Conservation (phyloP, 2,888 invertebrate genomes). For the Thecophora atra region DNA sequence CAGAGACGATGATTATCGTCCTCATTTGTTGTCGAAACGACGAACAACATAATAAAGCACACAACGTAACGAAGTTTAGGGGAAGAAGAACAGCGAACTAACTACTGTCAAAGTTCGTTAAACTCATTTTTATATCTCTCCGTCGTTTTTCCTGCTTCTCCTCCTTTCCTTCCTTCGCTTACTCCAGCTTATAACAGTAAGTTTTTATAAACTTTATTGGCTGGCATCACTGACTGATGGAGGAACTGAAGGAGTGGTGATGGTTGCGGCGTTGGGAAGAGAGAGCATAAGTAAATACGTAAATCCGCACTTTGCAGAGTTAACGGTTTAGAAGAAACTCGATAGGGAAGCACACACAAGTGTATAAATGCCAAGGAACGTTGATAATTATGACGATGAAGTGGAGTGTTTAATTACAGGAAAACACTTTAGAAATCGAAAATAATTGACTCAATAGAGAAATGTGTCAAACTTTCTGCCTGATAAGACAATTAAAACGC, state of each 20-base stretch:
- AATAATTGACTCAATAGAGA: slow-evolving; percentile 8
- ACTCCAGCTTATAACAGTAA: slow-evolving; percentile 2
- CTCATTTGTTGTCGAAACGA: slow-evolving; percentile 19
- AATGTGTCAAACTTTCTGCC: slow-evolving; percentile 23
- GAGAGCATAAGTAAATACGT: background rate
- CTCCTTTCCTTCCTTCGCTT: background rate
- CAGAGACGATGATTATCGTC: background rate
- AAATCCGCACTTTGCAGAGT: slow-evolving; percentile 13
- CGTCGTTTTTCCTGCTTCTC: background rate
- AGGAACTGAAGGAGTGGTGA: too few relatives aligned
- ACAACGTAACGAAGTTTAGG: background rate
- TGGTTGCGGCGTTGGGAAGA: background rate
- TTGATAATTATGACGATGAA: slow-evolving; percentile 2
- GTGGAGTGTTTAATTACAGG: slow-evolving; percentile 28
- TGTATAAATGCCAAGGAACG: background rate
- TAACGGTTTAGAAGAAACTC: slow-evolving; percentile 16
- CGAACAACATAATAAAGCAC: slow-evolving; percentile 11
- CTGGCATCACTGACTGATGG: too few relatives aligned
- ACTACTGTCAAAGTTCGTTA: slow-evolving; percentile 23
- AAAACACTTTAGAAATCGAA: slow-evolving; percentile 22
- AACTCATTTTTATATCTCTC: slow-evolving; percentile 18
- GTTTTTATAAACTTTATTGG: slow-evolving; percentile 6
- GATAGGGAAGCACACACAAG: slow-evolving; percentile 20
- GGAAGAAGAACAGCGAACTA: background rate
- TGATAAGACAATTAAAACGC: too few relatives aligned